phyloP scores from a whole-genome alignment of 2,888 invertebrate genomes.

The Alsophila aescularia region DNA sequence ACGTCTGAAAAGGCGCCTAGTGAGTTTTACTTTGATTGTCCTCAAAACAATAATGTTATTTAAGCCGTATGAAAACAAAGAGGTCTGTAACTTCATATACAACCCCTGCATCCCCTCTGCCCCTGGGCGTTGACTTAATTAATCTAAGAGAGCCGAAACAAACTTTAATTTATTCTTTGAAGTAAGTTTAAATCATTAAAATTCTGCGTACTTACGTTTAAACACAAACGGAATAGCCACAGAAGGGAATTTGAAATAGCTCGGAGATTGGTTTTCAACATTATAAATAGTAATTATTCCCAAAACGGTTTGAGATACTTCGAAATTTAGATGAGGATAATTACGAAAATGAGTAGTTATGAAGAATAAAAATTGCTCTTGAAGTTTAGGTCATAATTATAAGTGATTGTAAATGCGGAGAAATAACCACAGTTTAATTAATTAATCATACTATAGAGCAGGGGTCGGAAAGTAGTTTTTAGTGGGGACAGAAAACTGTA shows the following conservation, averaged over 20 bases:
- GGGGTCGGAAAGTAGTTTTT: no score
- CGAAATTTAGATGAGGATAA: not conserved
- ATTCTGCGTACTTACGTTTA: not conserved
- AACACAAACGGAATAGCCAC: slow-evolving; percentile 32
- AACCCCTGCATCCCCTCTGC: not conserved
- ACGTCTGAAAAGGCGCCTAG: not conserved
- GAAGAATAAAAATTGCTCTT: no score
- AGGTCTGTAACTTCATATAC: slow-evolving; percentile 9
- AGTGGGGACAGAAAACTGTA: no score
- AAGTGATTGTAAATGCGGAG: no score
- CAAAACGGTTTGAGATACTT: not conserved
- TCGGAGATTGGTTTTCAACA: slow-evolving; percentile 33
- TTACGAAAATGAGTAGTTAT: no score
- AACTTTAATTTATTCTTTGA: slow-evolving; percentile 43
- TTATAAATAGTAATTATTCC: slow-evolving; percentile 22
- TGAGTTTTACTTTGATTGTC: slow-evolving; percentile 26
- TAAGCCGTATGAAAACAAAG: slow-evolving; percentile 30
- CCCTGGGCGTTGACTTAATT: slow-evolving; percentile 35
- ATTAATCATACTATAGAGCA: no score
- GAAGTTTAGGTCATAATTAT: no score
- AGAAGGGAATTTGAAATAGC: slow-evolving; percentile 24
- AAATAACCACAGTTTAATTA: no score
- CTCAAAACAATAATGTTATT: slow-evolving; percentile 34
- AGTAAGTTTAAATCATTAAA: no score
- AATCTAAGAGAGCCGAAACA: slow-evolving; percentile 38